These are phyloP conservation scores for Dolichoris vasculosae DNA, from an alignment of 1,140 invertebrate genomes.

Conservation along the genomic window DNA sequence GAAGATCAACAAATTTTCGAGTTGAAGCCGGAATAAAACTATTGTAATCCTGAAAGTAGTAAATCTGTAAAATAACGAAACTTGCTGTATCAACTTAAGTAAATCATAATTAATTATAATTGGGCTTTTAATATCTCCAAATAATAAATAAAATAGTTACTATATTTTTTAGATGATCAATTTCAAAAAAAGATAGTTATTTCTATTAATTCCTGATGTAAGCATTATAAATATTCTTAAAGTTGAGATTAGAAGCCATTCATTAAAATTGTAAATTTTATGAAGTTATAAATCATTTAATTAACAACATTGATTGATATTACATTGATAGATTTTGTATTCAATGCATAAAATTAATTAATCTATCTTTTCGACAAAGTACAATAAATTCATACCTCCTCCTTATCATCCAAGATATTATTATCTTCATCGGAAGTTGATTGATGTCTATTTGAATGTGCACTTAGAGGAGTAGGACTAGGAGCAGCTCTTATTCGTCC, in stretches of 20 bases:
- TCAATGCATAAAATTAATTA: too few relatives aligned
- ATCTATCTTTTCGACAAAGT: background rate
- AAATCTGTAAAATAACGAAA: conserved; percentile 65
- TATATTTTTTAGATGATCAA: background rate
- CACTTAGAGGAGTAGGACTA: conserved; percentile 72
- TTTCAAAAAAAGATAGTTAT: background rate
- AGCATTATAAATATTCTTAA: too few relatives aligned
- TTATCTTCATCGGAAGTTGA: conserved; percentile 72
- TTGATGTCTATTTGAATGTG: conserved; percentile 62
- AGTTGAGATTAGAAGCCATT: background rate
- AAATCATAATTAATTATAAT: background rate
- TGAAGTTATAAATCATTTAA: too few relatives aligned
- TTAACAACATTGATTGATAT: too few relatives aligned
- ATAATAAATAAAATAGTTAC: too few relatives aligned
- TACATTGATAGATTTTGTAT: too few relatives aligned
- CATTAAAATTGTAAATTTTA: too few relatives aligned
- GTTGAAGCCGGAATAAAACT: conserved; percentile 68
- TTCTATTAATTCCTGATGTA: too few relatives aligned
- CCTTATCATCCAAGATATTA: conserved; percentile 67
- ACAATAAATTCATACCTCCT: conserved; percentile 62
- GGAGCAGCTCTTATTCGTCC: conserved; percentile 73
- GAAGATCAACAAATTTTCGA: conserved; percentile 67
- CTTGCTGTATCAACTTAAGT: background rate
- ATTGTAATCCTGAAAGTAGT: conserved; percentile 70
- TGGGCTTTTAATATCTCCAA: background rate